Conservation (phyloP, 2,113 vertebrate species). For the Phalacrocorax brasilianus region DNA sequence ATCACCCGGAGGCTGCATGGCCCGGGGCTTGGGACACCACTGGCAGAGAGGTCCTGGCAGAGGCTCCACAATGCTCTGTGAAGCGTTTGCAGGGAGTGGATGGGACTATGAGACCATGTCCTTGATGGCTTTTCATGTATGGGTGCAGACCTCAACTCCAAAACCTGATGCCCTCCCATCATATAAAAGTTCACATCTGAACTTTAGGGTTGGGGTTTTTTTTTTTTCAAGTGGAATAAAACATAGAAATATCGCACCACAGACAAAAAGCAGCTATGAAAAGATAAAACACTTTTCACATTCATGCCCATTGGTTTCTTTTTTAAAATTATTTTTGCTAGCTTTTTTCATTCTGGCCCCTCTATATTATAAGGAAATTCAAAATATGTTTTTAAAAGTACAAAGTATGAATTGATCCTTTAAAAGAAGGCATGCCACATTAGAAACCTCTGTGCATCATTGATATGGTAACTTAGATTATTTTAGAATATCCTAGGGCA, state of each 20-base stretch:
- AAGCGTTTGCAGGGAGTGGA: not conserved
- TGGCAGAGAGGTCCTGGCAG: not conserved
- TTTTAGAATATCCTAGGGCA: not conserved
- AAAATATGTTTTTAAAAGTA: not conserved
- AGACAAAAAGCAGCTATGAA: not conserved
- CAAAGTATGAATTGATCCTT: not conserved
- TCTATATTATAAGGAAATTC: not conserved
- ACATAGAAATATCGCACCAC: not conserved
- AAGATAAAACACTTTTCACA: not conserved
- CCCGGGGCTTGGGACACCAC: not conserved
- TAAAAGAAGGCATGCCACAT: not conserved
- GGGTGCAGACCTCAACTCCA: not conserved
- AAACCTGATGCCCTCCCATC: fast-evolving
- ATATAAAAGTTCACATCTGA: not conserved
- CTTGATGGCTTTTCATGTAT: fast-evolving
- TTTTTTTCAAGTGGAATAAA: not conserved
- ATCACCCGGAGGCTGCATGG: not conserved
- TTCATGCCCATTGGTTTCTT: not conserved
- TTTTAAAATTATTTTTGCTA: not conserved
- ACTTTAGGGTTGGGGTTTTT: not conserved
- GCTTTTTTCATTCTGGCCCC: not conserved
- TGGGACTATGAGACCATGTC: not conserved
- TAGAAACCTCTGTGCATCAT: not conserved
- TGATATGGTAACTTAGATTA: not conserved
- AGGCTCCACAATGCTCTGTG: not conserved